Percentiles rank a stretch among this genome's conserved stretches.
Evolutionary conservation across 37 sponge, comb jelly and placozoan species (phyloP).

Genomic region (Corticium candelabrum): DNA sequence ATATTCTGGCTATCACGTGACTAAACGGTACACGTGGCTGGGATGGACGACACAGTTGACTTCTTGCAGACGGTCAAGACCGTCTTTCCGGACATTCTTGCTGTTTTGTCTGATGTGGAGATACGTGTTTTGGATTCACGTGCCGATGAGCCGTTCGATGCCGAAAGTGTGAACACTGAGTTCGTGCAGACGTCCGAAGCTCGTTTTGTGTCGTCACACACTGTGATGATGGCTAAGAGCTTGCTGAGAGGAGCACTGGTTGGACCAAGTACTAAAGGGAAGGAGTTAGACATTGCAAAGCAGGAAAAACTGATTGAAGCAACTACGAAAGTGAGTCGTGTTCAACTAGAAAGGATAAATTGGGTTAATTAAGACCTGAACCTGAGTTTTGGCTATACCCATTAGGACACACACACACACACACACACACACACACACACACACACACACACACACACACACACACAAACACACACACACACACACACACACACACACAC

Average conservation of each 20-base stretch:
- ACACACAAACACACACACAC: slow-evolving; percentile 23
- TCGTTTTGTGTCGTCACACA: slow-evolving; percentile 12
- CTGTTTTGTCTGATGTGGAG: not conserved
- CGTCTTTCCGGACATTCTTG: not conserved
- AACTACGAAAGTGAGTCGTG: not conserved
- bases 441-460: too few relatives aligned
- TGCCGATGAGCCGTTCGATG: not conserved
- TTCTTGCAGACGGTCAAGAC: not conserved
- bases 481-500: slow-evolving; percentile 13
- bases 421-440: too few relatives aligned
- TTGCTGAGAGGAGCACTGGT: slow-evolving; percentile 17
- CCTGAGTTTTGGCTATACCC: too few relatives aligned
- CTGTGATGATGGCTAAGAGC: not conserved
- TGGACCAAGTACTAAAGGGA: slow-evolving; percentile 14
- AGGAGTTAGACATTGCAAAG: slow-evolving; percentile 20
- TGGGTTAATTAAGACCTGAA: too few relatives aligned
- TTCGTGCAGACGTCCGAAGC: slow-evolving; percentile 26
- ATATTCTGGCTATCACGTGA: too few relatives aligned
- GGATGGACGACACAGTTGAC: too few relatives aligned
- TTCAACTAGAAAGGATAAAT: too few relatives aligned
- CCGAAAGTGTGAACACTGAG: slow-evolving; percentile 21
- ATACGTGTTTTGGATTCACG: not conserved
- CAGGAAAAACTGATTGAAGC: not conserved
- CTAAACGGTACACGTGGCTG: too few relatives aligned
- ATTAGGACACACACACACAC: too few relatives aligned